Percentiles rank a stretch among this genome's conserved stretches.
These are phyloP conservation scores for Cantharis flavilabris DNA, from an alignment of 2,888 invertebrate species.

Conservation along the genomic window DNA sequence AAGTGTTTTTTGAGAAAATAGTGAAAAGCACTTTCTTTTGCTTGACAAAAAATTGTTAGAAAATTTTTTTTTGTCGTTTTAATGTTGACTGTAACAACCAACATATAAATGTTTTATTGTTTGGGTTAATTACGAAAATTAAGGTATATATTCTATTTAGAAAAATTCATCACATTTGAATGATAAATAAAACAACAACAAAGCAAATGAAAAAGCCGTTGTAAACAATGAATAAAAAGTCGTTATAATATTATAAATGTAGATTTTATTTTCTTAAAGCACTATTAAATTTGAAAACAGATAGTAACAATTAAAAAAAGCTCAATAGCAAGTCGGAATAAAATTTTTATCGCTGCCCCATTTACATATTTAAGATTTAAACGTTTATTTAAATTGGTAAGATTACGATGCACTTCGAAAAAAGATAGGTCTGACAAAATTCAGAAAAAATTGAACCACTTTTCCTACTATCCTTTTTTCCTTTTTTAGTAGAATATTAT, in stretches of 20 bases:
- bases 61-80: neutral
- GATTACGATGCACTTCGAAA: neutral
- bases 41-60: neutral
- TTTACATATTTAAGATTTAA: neutral
- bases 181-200: neutral
- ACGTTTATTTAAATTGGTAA: neutral
- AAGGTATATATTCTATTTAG: no score
- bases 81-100: neutral
- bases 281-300: conserved; percentile 39
- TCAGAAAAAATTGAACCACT: neutral
- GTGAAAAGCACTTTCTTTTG: neutral
- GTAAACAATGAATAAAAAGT: neutral
- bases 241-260: neutral
- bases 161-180: neutral
- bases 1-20: no score
- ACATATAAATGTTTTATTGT: neutral
- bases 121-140: no score
- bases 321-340: neutral
- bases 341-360: neutral
- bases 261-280: neutral
- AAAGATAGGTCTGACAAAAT: neutral
- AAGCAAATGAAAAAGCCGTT: neutral
- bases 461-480: neutral
- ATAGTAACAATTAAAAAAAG: conserved; percentile 24
- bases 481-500: neutral